These are phyloP conservation scores for Leucosticte australis DNA, from an alignment of 2,113 vertebrate genomes.

Conservation along the genomic window DNA sequence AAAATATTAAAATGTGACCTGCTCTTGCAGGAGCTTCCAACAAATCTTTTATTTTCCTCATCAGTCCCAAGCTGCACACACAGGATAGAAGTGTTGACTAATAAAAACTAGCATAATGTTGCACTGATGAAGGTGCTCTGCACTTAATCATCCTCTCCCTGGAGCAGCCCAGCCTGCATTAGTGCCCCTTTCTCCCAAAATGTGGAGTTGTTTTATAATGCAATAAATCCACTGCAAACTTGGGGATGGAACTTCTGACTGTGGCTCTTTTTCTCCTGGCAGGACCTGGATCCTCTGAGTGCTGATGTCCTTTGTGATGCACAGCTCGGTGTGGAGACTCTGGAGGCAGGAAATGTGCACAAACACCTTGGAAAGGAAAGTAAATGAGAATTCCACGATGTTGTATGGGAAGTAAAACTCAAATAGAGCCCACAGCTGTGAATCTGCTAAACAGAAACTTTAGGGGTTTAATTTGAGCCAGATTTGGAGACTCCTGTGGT, in stretches of 20 bases:
- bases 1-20: conserved; percentile 30
- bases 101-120: not conserved
- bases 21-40: not conserved
- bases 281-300: not conserved
- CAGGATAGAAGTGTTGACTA: not conserved
- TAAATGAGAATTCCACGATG: not conserved
- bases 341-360: not conserved
- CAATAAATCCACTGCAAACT: not conserved
- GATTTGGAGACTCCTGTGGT: not conserved
- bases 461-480: not conserved
- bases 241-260: not conserved
- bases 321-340: not conserved
- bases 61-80: not conserved
- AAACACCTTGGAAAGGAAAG: not conserved
- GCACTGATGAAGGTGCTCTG: not conserved
- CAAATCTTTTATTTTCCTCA: not conserved
- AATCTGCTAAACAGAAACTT: not conserved
- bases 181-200: not conserved
- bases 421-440: not conserved
- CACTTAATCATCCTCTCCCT: not conserved
- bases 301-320: not conserved
- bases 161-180: not conserved
- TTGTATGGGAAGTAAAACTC: not conserved
- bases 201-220: not conserved
- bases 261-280: not conserved